phyloP scores from a whole-genome alignment of 2,797 vertebrate species.

The Hipposideros larvatus region DNA sequence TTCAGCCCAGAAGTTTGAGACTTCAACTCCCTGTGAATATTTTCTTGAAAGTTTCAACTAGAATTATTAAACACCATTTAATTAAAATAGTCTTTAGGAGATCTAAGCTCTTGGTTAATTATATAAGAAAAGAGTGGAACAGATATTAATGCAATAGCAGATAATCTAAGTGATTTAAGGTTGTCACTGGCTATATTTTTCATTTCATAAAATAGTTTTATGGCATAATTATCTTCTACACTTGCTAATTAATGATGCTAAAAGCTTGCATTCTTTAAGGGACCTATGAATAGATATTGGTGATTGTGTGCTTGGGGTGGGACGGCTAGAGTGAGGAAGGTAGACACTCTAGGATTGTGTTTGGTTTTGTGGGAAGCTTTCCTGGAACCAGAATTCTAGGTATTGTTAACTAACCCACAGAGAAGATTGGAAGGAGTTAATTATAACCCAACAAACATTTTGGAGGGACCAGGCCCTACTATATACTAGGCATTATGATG shows the following conservation, averaged over 20 bases:
- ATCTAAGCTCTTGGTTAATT: neutral
- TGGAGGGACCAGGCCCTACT: neutral
- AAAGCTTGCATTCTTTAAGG: neutral
- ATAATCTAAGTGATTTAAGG: neutral
- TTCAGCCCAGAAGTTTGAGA: conserved; percentile 23
- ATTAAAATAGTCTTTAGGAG: neutral
- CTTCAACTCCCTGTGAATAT: neutral
- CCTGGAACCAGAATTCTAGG: neutral
- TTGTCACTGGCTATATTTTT: neutral
- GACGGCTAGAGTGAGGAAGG: neutral
- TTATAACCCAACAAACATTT: neutral
- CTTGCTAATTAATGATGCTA: neutral
- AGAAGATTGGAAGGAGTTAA: neutral
- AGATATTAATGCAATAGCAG: neutral
- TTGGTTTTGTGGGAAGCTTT: neutral
- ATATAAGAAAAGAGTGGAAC: neutral
- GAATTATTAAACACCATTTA: neutral
- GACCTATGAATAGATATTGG: neutral
- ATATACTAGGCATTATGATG: neutral
- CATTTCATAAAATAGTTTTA: neutral
- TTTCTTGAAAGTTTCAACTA: conserved; percentile 39
- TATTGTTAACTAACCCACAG: neutral
- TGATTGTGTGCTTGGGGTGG: neutral
- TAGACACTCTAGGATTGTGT: neutral
- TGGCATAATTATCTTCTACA: neutral